A percentile compares a stretch with the other conserved stretches of the same genome.
Conservation (phyloP, 2,797 vertebrate species). For the Gobionotothen gibberifrons region DNA sequence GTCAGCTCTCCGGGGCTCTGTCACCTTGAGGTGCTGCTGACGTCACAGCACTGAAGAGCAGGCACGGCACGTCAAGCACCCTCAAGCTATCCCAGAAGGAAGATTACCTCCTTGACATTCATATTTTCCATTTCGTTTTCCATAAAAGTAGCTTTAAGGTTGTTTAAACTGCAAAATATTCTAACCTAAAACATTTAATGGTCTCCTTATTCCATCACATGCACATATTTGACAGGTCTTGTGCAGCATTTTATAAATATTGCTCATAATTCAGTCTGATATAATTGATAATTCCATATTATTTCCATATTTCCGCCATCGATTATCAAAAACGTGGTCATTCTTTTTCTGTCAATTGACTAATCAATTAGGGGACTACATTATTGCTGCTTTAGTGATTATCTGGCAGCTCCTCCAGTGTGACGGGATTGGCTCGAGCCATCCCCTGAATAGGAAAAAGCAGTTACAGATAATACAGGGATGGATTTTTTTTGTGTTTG, state of each 20-base stretch:
- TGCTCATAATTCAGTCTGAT: neutral
- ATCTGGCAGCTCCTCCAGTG: no score
- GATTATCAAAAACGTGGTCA: no score
- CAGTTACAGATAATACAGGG: no score
- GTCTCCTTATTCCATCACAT: neutral
- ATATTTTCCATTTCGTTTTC: neutral
- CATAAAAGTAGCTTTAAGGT: conserved; percentile 8
- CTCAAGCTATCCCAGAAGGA: conserved; percentile 18
- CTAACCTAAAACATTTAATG: neutral
- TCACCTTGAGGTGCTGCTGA: conserved; percentile 79
- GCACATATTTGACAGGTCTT: neutral
- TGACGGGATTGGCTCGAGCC: no score
- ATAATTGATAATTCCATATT: neutral
- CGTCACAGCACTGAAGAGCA: conserved; percentile 63
- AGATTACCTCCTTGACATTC: conserved; percentile 23
- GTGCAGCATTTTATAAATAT: neutral
- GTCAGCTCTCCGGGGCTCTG: conserved; percentile 62
- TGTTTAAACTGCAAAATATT: neutral
- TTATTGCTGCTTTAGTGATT: no score
- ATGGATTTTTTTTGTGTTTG: neutral
- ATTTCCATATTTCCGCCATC: no score
- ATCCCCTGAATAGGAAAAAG: no score
- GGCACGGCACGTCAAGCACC: conserved; percentile 37
- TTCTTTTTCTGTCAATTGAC: no score
- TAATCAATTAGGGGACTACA: no score